Evolutionary conservation across 2,113 vertebrate genomes (phyloP), one percentile per base, ranked within the genome.

Genomic region (Semnornis frantzii): DNA sequence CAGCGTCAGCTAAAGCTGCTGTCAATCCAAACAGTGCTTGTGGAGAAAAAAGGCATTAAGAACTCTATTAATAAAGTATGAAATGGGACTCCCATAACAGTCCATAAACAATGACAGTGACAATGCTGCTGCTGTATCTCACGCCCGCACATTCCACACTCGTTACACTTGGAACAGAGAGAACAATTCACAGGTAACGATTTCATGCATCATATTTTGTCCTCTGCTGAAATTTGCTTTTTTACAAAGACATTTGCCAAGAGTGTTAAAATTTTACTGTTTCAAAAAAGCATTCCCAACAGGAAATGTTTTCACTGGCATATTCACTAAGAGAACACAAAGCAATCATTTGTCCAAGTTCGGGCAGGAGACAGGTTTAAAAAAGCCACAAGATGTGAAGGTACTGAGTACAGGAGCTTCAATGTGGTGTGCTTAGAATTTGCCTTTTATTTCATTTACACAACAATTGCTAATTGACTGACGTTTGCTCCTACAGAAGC

Each of bases 41-140:
- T 72, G n/a, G 50, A 89, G 54, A 94, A 93, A 92, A 94, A 87
- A 76, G 42, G 66, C 87, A 90, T 83, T 94, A 93, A 94, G 85
- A 87, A 94, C 91, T 88, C 88, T 92, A 95, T 95, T 91, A 95
- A 95, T 94, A 93, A 96, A 83, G 91, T 93, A 96, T 96, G 95
- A 96, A 96, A 95, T 90, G 93, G 80, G 92, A 90, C 90, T 95
- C 96, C 90, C 76, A 66, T n/a, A 76, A 94, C 55, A 75, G 91
- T 74, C 62, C 82, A 87, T 85, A 95, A 96, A 96, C 94, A 96
- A 92, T 71, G 89, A 66, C 74, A 80, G 46, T 57, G 90, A 94
- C 90, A 87, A 95, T 78, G n/a, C 54, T 42, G 44, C 1, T 2
- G 91, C 80, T 93, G 87, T 95, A 95, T 91, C 95, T 94, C 7